phyloP scores from a whole-genome alignment of 2,113 vertebrate species.

The Ranitomeya imitator region DNA sequence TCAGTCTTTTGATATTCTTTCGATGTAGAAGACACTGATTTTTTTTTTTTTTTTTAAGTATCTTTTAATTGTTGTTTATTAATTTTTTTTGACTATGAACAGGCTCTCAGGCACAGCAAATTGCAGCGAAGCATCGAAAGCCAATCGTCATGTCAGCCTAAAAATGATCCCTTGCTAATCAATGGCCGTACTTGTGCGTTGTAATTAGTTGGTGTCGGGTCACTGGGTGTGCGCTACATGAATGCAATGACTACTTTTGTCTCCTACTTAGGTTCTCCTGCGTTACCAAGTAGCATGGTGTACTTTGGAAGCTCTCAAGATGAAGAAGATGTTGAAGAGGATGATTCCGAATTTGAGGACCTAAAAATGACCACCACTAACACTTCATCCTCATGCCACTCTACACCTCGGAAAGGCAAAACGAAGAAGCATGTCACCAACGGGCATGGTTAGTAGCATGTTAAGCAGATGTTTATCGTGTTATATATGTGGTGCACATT shows the following conservation, averaged over 20 bases:
- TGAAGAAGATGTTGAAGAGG: conserved; percentile 90
- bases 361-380: conserved; percentile 78
- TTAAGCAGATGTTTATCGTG: background rate
- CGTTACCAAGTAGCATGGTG: conserved; percentile 94
- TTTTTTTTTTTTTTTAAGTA: too few relatives aligned
- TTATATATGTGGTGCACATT: too few relatives aligned
- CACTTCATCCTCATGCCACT: conserved; percentile 90
- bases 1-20: too few relatives aligned
- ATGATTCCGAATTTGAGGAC: conserved; percentile 82
- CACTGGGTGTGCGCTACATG: background rate
- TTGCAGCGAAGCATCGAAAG: background rate
- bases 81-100: too few relatives aligned
- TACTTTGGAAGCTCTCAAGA: conserved; percentile 99
- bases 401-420: conserved; percentile 95
- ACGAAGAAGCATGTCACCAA: conserved; percentile 86
- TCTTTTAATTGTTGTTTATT: too few relatives aligned
- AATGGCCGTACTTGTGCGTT: too few relatives aligned
- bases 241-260: background rate
- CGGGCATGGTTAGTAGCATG: conserved; percentile 82
- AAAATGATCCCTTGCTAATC: too few relatives aligned
- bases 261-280: conserved; percentile 81
- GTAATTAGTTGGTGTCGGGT: background rate
- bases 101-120: background rate
- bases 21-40: too few relatives aligned
- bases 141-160: background rate